These are phyloP conservation scores for Pomacea maculata DNA, from an alignment of 1,140 invertebrate species.

Conservation along the genomic window DNA sequence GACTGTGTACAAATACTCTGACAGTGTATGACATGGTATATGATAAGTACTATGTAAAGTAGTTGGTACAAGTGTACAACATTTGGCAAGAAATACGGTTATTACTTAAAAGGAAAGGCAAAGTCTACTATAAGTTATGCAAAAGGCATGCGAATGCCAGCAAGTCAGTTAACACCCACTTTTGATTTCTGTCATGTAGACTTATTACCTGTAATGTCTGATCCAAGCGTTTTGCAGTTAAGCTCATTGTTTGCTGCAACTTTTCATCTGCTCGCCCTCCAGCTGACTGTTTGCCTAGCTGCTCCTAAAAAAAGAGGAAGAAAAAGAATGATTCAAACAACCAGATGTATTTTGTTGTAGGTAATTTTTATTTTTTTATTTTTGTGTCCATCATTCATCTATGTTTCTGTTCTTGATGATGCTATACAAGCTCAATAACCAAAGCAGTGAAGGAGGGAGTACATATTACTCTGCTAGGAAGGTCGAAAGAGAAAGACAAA, in stretches of 20 bases:
- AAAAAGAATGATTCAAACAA: neutral
- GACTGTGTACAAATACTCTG: no score
- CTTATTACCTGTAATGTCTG: slow-evolving; percentile 75
- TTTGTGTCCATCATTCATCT: neutral
- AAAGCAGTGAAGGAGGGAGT: neutral
- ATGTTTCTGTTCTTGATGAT: no score
- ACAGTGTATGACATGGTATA: no score
- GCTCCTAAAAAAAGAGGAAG: slow-evolving; percentile 40
- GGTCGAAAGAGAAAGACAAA: neutral
- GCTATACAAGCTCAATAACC: no score
- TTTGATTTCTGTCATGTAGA: no score
- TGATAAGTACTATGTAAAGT: no score
- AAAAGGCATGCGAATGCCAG: no score
- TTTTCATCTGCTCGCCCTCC: slow-evolving; percentile 75
- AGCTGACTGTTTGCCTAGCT: slow-evolving; percentile 48
- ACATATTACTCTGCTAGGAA: neutral
- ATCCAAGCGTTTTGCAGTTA: slow-evolving; percentile 88
- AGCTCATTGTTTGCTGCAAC: slow-evolving; percentile 89
- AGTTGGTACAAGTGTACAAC: no score
- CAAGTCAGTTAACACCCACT: no score
- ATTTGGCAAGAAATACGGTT: no score
- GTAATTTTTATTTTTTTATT: neutral
- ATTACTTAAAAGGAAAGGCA: no score
- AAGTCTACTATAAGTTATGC: no score
- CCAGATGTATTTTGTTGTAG: neutral